Percentiles rank a stretch among this genome's conserved stretches.
Conservation (phyloP, 2,888 invertebrate genomes). For the Phortica okadai region DNA sequence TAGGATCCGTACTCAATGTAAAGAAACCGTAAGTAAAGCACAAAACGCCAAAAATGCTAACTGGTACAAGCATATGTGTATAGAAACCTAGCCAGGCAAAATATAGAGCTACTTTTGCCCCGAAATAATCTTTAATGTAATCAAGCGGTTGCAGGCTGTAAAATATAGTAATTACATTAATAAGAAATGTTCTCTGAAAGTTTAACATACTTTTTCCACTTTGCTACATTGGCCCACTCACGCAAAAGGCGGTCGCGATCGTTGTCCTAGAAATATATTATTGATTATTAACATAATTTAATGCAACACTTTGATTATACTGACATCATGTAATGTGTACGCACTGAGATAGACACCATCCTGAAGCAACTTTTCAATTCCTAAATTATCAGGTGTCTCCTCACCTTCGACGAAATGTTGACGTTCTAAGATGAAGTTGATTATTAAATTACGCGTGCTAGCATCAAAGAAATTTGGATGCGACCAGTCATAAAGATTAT, state of each 20-base stretch:
- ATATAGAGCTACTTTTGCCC: constrained; percentile 86
- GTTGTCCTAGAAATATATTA: constrained; percentile 76
- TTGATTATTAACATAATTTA: neutral
- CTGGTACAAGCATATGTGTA: constrained; percentile 88
- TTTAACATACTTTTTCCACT: constrained; percentile 80
- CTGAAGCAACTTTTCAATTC: constrained; percentile 82
- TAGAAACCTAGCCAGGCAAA: constrained; percentile 92
- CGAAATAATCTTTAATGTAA: constrained; percentile 86
- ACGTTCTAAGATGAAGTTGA: constrained; percentile 86
- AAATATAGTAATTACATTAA: constrained; percentile 16
- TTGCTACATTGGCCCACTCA: constrained; percentile 84
- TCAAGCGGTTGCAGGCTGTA: constrained; percentile 82
- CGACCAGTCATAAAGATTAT: constrained; percentile 83
- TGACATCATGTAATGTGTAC: constrained; percentile 87
- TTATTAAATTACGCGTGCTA: constrained; percentile 82
- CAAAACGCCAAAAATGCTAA: constrained; percentile 82
- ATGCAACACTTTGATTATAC: constrained; percentile 54
- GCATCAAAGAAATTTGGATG: constrained; percentile 83
- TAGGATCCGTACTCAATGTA: constrained; percentile 77
- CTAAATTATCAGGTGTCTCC: constrained; percentile 77
- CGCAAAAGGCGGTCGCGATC: constrained; percentile 80
- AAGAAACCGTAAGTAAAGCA: constrained; percentile 81
- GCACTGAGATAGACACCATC: constrained; percentile 83
- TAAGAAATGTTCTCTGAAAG: neutral
- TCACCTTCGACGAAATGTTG: constrained; percentile 80